phyloP scores from a whole-genome alignment of 2,113 vertebrate genomes.

The Gopherus flavomarginatus region DNA sequence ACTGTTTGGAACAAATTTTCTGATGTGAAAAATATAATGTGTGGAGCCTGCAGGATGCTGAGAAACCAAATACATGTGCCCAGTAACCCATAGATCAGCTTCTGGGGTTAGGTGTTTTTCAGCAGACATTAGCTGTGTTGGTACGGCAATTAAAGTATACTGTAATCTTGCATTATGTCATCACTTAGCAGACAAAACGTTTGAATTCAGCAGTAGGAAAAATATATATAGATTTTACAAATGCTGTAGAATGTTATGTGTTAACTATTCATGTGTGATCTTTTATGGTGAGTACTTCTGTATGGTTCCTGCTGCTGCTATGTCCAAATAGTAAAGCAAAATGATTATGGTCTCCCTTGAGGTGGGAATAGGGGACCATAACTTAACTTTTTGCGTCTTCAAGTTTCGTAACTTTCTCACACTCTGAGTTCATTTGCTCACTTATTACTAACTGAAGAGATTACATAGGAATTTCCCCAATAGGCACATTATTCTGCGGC shows the following conservation, averaged over 20 bases:
- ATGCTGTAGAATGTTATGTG: neutral
- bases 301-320: neutral
- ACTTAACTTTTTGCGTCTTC: neutral
- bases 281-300: neutral
- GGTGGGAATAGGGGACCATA: accelerated
- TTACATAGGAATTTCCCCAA: accelerated
- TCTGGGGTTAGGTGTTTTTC: neutral
- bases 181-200: neutral
- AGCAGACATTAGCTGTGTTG: neutral
- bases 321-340: neutral
- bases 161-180: neutral
- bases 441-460: accelerated
- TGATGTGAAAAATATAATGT: too few relatives aligned
- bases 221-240: neutral
- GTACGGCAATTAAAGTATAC: neutral
- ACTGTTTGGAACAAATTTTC: neutral
- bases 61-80: neutral
- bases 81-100: accelerated
- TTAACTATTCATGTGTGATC: neutral
- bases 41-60: accelerated
- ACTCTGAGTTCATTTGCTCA: accelerated
- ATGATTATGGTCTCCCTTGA: neutral
- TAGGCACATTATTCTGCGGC: neutral
- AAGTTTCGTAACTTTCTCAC: neutral
- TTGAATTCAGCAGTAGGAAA: neutral